Evolutionary conservation across 2,797 vertebrate genomes (phyloP), one percentile per base, ranked within the genome.

Genomic region (Myotis findleyi): DNA sequence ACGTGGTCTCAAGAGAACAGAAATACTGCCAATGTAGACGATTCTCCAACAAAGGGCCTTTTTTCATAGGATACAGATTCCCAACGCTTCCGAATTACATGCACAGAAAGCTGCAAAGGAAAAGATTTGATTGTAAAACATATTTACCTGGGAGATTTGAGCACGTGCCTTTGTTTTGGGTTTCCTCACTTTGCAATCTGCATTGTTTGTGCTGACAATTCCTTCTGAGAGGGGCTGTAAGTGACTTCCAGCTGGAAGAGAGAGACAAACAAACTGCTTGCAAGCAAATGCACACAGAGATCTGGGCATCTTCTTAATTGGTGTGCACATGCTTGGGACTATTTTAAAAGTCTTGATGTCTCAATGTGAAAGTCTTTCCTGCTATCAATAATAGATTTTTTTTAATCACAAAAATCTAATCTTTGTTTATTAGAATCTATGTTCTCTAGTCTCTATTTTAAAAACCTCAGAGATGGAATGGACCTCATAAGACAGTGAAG

Each of bases 181-280:
- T 96, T 92, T 27, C 33, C 71, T 96, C 79, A 41, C 49, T 85
- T 89, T 92, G 44, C 86, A 91, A 53, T 85, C 94, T 94, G 71
- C 87, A 86, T 81, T 94, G 62, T 96, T 96, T 95, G 30, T 92
- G 33, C 85, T 96, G 57, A 66, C 68, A 81, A 38, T 94, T 93
- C 87, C 49, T 73, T 96, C 93, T 79, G 41, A 96, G 27, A 55
- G 68, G 81, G n/a, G 53, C n/a, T 51, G 13, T 69, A 81, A 96
- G 16, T 9, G n/a, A 93, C 82, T 95, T 80, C 27, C 96, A 91
- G 83, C 18, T n/a, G 20, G 17, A 96, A 90, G n/a, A 85, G 16
- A 81, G 25, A 72, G 25, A 27, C 49, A 77, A 94, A 92, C 44
- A 92, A 97, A 81, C 4, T 77, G 17, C 49, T 85, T 94, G 36